Evolutionary conservation across 2,888 invertebrate genomes (phyloP).

Genomic region (Mantis religiosa): DNA sequence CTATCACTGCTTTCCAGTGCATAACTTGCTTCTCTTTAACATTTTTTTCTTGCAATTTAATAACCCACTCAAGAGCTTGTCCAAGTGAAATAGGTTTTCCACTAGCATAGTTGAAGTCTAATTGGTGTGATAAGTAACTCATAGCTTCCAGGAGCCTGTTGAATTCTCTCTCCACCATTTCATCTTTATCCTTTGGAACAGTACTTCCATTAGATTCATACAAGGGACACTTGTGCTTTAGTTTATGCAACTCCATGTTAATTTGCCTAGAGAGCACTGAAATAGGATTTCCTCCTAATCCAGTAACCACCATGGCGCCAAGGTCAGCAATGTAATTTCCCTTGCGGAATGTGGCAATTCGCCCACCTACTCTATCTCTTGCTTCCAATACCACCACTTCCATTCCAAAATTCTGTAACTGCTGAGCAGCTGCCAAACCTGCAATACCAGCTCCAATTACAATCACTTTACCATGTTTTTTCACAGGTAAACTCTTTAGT

Average conservation of each 20-base stretch:
- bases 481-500: conserved; percentile 52
- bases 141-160: conserved; percentile 88
- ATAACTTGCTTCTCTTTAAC: conserved; percentile 92
- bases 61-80: conserved; percentile 95
- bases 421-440: conserved; percentile 90
- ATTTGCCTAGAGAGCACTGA: conserved; percentile 93
- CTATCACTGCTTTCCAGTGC: conserved; percentile 79
- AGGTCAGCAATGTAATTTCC: conserved; percentile 71
- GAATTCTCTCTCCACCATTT: conserved; percentile 71
- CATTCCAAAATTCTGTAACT: conserved; percentile 91
- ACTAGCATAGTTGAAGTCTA: conserved; percentile 86
- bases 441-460: conserved; percentile 81
- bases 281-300: conserved; percentile 93
- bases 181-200: conserved; percentile 94
- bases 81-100: conserved; percentile 89
- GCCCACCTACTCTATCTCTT: conserved; percentile 89
- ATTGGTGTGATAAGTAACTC: conserved; percentile 90
- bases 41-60: conserved; percentile 91
- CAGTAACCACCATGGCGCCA: conserved; percentile 97
- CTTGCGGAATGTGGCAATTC: conserved; percentile 94
- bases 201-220: conserved; percentile 92
- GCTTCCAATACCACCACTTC: conserved; percentile 87
- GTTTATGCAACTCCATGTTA: conserved; percentile 91
- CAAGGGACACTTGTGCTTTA: conserved; percentile 90
- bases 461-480: conserved; percentile 54